A percentile compares a stretch with the other conserved stretches of the same genome.
Evolutionary conservation across 2,888 invertebrate genomes (phyloP).

Genomic region (Dolichomitus sp.): DNA sequence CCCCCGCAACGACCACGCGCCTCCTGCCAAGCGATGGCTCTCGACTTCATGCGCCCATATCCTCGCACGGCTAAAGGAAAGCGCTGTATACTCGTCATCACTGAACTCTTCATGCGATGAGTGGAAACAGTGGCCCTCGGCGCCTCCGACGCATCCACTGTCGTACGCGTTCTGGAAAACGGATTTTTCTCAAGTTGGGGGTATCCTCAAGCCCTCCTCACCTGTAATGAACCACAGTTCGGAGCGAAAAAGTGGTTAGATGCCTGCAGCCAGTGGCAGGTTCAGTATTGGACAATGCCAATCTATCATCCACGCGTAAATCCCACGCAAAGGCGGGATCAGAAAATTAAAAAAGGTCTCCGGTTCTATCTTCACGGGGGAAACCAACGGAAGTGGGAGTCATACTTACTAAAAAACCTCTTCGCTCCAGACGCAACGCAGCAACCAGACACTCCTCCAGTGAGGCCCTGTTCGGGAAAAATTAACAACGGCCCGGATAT

Average conservation of each 20-base stretch:
- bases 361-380: not conserved
- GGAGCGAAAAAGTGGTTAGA: not conserved
- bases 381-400: slow-evolving; percentile 7
- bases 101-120: slow-evolving; percentile 18
- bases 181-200: not conserved
- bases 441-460: slow-evolving; percentile 12
- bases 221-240: not conserved
- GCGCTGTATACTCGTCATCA: slow-evolving; percentile 17
- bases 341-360: slow-evolving; percentile 6
- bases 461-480: not conserved
- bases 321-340: slow-evolving; percentile 3
- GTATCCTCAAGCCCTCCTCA: not conserved
- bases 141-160: not conserved
- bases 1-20: not conserved
- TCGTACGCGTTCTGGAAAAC: not conserved
- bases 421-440: slow-evolving; percentile 14
- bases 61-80: not conserved
- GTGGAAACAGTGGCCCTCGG: slow-evolving; percentile 6
- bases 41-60: slow-evolving; percentile 18
- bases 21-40: not conserved
- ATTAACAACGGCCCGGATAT: not conserved
- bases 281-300: slow-evolving; percentile 60
- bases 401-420: not conserved
- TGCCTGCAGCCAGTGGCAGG: slow-evolving; percentile 55
- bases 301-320: slow-evolving; percentile 1